A percentile compares a stretch with the other conserved stretches of the same genome.
These are phyloP conservation scores for Gymnodraco acuticeps DNA, from an alignment of 2,797 vertebrate genomes.

Conservation along the genomic window DNA sequence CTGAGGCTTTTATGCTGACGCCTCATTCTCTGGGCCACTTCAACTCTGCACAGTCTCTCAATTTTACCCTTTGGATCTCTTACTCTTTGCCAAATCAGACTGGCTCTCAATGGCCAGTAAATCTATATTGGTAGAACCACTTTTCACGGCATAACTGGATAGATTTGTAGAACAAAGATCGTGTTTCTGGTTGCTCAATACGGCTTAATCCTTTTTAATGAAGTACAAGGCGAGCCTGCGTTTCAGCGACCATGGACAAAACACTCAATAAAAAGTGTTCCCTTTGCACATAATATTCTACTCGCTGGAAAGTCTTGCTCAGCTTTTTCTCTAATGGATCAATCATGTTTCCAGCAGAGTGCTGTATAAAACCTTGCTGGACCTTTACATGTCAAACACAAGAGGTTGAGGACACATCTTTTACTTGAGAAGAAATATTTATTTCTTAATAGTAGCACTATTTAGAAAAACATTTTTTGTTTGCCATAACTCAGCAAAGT, in stretches of 20 bases:
- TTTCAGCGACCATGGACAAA: slow-evolving; percentile 9
- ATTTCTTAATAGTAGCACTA: neutral
- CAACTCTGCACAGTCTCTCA: slow-evolving; percentile 6
- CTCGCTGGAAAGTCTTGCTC: neutral
- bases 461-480: slow-evolving; percentile 1
- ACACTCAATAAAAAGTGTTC: neutral
- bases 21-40: slow-evolving; percentile 30
- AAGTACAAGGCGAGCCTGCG: neutral
- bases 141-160: slow-evolving; percentile 9
- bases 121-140: neutral
- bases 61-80: slow-evolving; percentile 42
- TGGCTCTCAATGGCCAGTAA: neutral
- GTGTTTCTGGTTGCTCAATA: neutral
- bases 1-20: slow-evolving; percentile 33
- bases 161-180: slow-evolving; percentile 4
- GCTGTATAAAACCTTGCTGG: slow-evolving; percentile 6
- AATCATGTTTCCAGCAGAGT: neutral
- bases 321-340: slow-evolving; percentile 24
- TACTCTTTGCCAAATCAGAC: too few relatives aligned
- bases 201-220: neutral
- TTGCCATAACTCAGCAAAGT: neutral
- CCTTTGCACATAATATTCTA: neutral
- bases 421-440: slow-evolving; percentile 16
- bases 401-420: slow-evolving; percentile 11
- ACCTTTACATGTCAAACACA: slow-evolving; percentile 36